Base-by-base conservation (phyloP, 2,888 invertebrate species). In the Hypsopygia costalis region DNA sequence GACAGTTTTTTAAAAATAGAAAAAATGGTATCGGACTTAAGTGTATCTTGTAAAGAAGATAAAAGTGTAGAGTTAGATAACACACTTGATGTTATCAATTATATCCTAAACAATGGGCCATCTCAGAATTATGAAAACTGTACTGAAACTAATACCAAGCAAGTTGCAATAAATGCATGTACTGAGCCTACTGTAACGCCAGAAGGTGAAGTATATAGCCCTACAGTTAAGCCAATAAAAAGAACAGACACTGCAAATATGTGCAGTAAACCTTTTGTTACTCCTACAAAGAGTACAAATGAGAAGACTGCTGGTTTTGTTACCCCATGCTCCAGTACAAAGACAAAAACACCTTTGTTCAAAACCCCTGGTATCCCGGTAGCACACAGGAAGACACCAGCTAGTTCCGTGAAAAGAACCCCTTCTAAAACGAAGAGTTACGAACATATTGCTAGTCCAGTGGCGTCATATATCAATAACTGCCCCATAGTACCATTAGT, bases 391-490 rank as follows among this genome's bases (percentile, higher is more conserved):
- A 79, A 70, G 44, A 45, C 53, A n/a, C 47, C 48, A 16, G 47
- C 46, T 12, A 53, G 59, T 21, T 55, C 69, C 36, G 28, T 59
- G 6, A 74, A 63, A 45, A 73, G 61, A 53, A 71, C 70, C 9
- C 65, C 69, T 25, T 46, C 46, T 20, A 70, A 56, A 56, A 48
- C 46, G 33, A 69, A 69, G 49, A 52, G 52, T 22, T 83, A 71
- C 50, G 62, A 77, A 43, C 72, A 85, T 43, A 73, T 85, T 25
- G 52, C 58, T 16, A 86, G 86, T 57, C 86, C 86, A 32, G 68
- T 86, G 25, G 82, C 82, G 29, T 65, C 71, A 37, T 86, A 85
- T 33, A 85, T 86, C 5, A 79, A 76, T 22, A 69, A 77, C 22
- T 56, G 69, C 25, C 78, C 82, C 2, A 69, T 72, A 52, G 69